Base-by-base conservation (phyloP, 2,113 vertebrate genomes). In the Labeo rohita region DNA sequence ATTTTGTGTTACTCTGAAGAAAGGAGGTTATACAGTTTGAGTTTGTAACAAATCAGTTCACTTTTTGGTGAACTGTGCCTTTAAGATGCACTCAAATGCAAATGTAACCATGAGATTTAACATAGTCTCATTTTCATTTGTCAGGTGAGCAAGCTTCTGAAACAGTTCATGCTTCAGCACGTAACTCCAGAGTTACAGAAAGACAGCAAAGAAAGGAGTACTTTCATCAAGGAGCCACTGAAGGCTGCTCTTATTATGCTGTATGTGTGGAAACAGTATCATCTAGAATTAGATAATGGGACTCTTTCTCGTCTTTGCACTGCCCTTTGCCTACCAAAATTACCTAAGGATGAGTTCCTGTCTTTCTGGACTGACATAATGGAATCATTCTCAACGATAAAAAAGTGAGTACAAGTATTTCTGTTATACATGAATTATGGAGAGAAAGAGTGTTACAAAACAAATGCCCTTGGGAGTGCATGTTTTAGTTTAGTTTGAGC, bases 81-180 rank as follows among this genome's bases (percentile, higher is more conserved):
- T 61, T n/a, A 8, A 13, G 6, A 59, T 59, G 54, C 2, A 0
- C 2, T 65, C 23, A 65, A 34, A 66, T 66, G 23, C 18, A 54
- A 72, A 47, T 28, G n/a, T 23, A 28, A 6, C 28, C 21, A 6
- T 75, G 45, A n/a, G 23, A 75, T 49, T 12, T 16, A 23, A 70
- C 21, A 15, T 16, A 56, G 10, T 76, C 56, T 73, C 50, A 49
- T 45, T 52, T 28, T 8, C 68, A 3, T 66, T 0, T 36, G 5
- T 74, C 47, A 96, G 95, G 93, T 95, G 16, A 91, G 12, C 8
- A 73, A 0, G 1, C 54, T 95, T 80, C 16, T 96, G 4, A 95
- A 93, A 61, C 39, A 86, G 1, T 94, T 95, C 85, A 91, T 94
- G 92, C 73, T 94, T 50, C 61, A n/a, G 28, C 59, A 45, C 0